Conservation (phyloP, 2,888 invertebrate genomes). For the Nebria brevicollis region DNA sequence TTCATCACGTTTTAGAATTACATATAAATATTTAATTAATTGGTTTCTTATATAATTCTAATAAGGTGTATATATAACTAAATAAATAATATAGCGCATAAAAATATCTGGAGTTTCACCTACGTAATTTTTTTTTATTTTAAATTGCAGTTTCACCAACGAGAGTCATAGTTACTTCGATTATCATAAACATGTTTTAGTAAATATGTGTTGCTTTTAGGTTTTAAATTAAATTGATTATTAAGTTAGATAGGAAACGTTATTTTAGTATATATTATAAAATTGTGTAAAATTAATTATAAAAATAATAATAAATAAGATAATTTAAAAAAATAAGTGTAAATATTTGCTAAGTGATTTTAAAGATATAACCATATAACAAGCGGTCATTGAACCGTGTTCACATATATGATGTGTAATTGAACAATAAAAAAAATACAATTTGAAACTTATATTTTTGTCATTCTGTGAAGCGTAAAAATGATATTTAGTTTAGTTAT, state of each 20-base stretch:
- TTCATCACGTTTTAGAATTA: conserved; percentile 8
- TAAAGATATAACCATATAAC: conserved; percentile 4
- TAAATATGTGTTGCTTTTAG: too few species aligned
- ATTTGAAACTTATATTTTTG: neutral
- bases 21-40: conserved; percentile 11
- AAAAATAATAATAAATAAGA: neutral
- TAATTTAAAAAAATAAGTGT: neutral
- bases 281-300: neutral
- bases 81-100: neutral
- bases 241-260: neutral
- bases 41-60: neutral
- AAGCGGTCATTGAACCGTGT: conserved; percentile 1
- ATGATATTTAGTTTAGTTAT: neutral
- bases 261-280: neutral
- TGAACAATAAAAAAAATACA: neutral
- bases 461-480: neutral
- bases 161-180: too few species aligned
- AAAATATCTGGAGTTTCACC: neutral
- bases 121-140: too few species aligned
- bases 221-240: too few species aligned
- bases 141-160: too few species aligned
- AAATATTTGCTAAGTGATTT: conserved; percentile 7
- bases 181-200: too few species aligned
- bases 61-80: neutral
- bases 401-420: neutral